These are phyloP conservation scores for Typhlichthys eigenmanni DNA, from an alignment of 2,797 vertebrate genomes.

Conservation along the genomic window DNA sequence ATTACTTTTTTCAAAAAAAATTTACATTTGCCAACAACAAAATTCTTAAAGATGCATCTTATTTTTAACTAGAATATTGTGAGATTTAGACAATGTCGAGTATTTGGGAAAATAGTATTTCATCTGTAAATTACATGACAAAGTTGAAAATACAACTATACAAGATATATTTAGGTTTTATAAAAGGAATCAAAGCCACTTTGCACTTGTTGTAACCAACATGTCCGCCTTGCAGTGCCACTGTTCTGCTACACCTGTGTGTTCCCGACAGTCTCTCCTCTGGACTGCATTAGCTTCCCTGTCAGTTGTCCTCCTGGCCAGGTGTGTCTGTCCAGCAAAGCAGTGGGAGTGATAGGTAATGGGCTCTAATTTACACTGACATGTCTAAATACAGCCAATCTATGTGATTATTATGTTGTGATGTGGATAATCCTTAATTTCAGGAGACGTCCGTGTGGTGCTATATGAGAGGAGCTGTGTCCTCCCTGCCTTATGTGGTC, in stretches of 20 bases:
- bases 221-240: constrained; percentile 47
- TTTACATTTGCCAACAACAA: too few relatives aligned
- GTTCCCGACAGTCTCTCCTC: constrained; percentile 75
- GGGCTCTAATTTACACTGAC: background rate
- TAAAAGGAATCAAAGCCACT: background rate
- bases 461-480: constrained; percentile 79
- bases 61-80: too few relatives aligned
- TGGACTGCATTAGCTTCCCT: constrained; percentile 77
- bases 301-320: constrained; percentile 66
- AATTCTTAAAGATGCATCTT: too few relatives aligned
- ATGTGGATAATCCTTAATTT: constrained; percentile 12
- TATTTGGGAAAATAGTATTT: too few relatives aligned
- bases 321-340: constrained; percentile 74
- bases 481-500: constrained; percentile 64
- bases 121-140: too few relatives aligned
- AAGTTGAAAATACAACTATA: too few relatives aligned
- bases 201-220: constrained; percentile 5
- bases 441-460: constrained; percentile 72
- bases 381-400: constrained; percentile 20
- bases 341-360: constrained; percentile 70
- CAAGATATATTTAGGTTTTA: background rate
- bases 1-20: too few relatives aligned
- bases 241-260: constrained; percentile 81
- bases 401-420: constrained; percentile 8
- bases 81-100: too few relatives aligned